Percentiles rank a stretch among this genome's conserved stretches.
Conservation (phyloP, 2,797 vertebrate genomes). For the Antrozous pallidus region DNA sequence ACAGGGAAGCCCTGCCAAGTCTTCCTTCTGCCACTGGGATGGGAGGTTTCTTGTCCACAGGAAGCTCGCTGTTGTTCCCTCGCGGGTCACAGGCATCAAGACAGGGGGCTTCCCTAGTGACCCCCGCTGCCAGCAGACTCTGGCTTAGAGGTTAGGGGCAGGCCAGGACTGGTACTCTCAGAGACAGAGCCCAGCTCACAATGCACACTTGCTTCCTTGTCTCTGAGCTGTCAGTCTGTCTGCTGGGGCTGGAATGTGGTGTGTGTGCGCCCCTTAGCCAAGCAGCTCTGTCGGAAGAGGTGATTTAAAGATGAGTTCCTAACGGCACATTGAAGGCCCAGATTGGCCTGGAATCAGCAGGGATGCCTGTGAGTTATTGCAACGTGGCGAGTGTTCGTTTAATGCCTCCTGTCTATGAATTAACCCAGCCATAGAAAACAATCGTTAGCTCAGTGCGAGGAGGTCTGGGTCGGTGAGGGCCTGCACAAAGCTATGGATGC, state of each 20-base stretch:
- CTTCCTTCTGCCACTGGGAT: not conserved
- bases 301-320: not conserved
- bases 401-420: not conserved
- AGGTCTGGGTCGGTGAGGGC: not conserved
- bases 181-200: not conserved
- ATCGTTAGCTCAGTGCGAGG: not conserved
- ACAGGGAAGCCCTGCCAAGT: not conserved
- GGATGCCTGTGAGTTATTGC: not conserved
- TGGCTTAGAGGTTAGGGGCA: not conserved
- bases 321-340: not conserved
- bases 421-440: accelerated
- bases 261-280: accelerated
- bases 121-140: not conserved
- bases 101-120: accelerated
- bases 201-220: not conserved
- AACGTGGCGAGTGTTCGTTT: not conserved
- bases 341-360: not conserved
- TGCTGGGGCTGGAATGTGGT: not conserved
- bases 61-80: accelerated
- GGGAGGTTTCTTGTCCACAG: accelerated
- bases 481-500: not conserved
- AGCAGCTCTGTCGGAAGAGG: not conserved
- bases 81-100: slow-evolving; percentile 14
- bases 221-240: not conserved
- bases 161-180: not conserved